Evolutionary conservation across 2,113 vertebrate species (phyloP).

Genomic region (Oreotrochilus melanogaster): DNA sequence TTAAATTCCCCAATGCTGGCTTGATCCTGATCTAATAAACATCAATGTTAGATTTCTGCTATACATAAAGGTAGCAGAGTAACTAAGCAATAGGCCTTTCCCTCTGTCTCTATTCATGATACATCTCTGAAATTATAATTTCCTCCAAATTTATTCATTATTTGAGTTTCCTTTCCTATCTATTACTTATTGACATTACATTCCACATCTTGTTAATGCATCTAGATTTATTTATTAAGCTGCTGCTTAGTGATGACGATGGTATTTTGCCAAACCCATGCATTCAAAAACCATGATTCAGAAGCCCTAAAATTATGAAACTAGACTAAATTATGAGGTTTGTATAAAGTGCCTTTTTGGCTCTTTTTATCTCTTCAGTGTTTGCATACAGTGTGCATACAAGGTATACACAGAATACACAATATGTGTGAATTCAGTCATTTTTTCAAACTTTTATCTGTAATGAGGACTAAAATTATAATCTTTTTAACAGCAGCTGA

Average conservation of each 20-base stretch:
- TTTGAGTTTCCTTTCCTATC: constrained; percentile 16
- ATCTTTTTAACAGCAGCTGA: neutral
- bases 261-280: neutral
- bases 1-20: neutral
- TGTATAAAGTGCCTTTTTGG: neutral
- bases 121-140: neutral
- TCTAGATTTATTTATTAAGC: constrained; percentile 8
- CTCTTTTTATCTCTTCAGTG: neutral
- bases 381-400: neutral
- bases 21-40: neutral
- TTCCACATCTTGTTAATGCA: neutral
- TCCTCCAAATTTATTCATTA: constrained; percentile 7
- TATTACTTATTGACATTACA: constrained; percentile 12
- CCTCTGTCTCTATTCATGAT: neutral
- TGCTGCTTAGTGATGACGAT: constrained; percentile 3
- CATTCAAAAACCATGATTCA: constrained; percentile 15
- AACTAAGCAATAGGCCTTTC: neutral
- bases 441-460: neutral
- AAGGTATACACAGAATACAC: neutral
- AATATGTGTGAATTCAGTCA: neutral
- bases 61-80: neutral
- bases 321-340: neutral
- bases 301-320: neutral
- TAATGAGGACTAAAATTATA: neutral
- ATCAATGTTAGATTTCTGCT: neutral